A percentile compares a stretch with the other conserved stretches of the same genome.
Conservation (phyloP, 2,888 invertebrate species). For the Acanthoscelides obtectus region DNA sequence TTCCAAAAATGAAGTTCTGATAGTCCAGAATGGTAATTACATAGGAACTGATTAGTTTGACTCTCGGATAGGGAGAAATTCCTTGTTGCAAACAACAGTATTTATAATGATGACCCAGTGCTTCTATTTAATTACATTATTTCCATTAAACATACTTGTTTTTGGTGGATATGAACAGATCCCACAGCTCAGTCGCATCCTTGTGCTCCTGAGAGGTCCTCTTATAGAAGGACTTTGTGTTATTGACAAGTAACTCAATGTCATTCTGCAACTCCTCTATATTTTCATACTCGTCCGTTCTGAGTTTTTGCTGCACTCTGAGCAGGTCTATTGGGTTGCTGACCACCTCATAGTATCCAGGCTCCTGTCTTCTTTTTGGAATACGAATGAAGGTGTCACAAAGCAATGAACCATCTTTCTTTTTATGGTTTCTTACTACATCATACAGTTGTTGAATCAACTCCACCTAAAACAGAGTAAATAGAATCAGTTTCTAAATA, state of each 20-base stretch:
- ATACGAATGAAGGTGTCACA: constrained; percentile 94
- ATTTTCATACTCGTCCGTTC: constrained; percentile 94
- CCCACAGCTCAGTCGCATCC: constrained; percentile 87
- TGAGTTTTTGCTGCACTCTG: constrained; percentile 92
- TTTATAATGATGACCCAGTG: too few species aligned
- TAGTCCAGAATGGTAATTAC: too few species aligned
- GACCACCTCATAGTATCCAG: constrained; percentile 88
- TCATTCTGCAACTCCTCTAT: constrained; percentile 88
- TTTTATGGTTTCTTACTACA: constrained; percentile 82
- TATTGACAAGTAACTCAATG: constrained; percentile 85
- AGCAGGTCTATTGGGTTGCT: constrained; percentile 92
- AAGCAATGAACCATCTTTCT: constrained; percentile 83
- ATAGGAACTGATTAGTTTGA: too few species aligned
- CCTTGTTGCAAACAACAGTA: too few species aligned
- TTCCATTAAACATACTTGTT: constrained; percentile 42
- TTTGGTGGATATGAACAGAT: constrained; percentile 66
- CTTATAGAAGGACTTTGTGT: constrained; percentile 95
- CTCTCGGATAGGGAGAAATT: too few species aligned
- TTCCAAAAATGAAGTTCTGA: too few species aligned
- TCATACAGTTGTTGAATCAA: constrained; percentile 91
- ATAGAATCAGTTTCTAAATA: too few species aligned
- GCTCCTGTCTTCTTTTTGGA: constrained; percentile 89
- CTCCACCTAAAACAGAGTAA: constrained; percentile 58
- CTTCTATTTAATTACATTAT: too few species aligned
- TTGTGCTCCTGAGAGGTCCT: constrained; percentile 77